These are phyloP conservation scores for Hydrozoanthus tunicans DNA, from an alignment of 64 coral and sea anemone genomes.

Conservation along the genomic window DNA sequence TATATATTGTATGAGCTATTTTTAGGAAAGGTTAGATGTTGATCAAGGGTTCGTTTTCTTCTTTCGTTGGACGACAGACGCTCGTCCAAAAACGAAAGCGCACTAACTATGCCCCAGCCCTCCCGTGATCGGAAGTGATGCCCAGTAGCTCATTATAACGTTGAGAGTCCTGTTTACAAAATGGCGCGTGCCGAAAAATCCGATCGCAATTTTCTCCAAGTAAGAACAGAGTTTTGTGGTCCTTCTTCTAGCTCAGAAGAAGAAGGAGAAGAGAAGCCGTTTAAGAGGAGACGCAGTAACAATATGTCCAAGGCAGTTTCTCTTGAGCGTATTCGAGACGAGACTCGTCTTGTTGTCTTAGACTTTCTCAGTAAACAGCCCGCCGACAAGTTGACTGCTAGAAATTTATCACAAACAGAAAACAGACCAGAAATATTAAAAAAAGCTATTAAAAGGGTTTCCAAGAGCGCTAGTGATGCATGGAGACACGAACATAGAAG, in stretches of 20 bases:
- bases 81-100: too few species aligned
- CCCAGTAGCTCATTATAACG: too few species aligned
- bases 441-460: conserved; percentile 56
- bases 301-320: conserved; percentile 60
- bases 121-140: too few species aligned
- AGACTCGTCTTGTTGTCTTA: conserved; percentile 85
- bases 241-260: not conserved
- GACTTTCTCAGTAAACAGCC: conserved; percentile 80
- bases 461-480: conserved; percentile 86
- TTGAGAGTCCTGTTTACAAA: not conserved
- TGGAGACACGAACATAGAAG: conserved; percentile 75
- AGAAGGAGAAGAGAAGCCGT: conserved; percentile 30
- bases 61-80: too few species aligned
- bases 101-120: too few species aligned
- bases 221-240: conserved; percentile 6
- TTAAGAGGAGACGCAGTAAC: not conserved
- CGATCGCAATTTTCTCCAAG: conserved; percentile 6
- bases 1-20: too few species aligned
- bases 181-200: conserved; percentile 19
- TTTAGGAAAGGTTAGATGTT: too few species aligned
- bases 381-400: conserved; percentile 80
- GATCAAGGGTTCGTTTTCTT: too few species aligned
- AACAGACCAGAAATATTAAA: conserved; percentile 56
- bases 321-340: conserved; percentile 80
- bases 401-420: conserved; percentile 68